Base-by-base conservation (phyloP, 2,888 invertebrate species). In the Pemphredon lugubris region DNA sequence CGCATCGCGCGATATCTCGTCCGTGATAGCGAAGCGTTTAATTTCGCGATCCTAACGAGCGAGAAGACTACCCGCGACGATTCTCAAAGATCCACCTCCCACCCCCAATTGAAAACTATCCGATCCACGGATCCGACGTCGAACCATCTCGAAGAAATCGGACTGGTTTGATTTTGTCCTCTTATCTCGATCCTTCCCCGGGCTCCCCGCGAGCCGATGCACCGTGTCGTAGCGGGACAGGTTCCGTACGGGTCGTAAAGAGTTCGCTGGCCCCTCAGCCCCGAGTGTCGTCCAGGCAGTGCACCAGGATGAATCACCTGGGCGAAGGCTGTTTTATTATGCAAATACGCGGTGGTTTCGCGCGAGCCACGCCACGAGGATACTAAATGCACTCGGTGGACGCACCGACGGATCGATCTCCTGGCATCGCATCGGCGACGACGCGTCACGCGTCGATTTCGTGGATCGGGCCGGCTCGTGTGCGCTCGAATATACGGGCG, bases 311-410 rank as follows among this genome's bases (percentile, higher is more conserved):
- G 84, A 86, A 84, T 84, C 83, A 85, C 83, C 78, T 77, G 77
- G 73, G 66, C 77, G 75, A 83, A 82, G 75, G 81, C 79, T 85
- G 83, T 85, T 87, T 87, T 86, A 87, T 86, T 86, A 87, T 86
- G 85, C 83, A 83, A 86, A 87, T 87, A 82, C 79, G 76, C 69
- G 61, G 61, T 69, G 82, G 75, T 77, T 79, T 79, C 79, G 75
- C 77, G 74, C 81, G 70, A 70, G 73, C 68, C 67, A 55, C 51
- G 65, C 66, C 45, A 40, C 64, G 68, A 60, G 58, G 63, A 63
- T 71, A 63, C 75, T 75, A 67, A 79, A 81, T 73, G 67, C 73
- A 72, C 32, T 21, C 51, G 64, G 54, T 57, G 51, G 47, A 61
- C 34, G 20, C 59, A 32, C 34, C 50, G 40, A n/a, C n/a, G n/a